Percentiles rank a stretch among this genome's conserved stretches.
These are phyloP conservation scores for Parauchenoglanis ngamensis DNA, from an alignment of 2,797 vertebrate genomes.

Conservation along the genomic window DNA sequence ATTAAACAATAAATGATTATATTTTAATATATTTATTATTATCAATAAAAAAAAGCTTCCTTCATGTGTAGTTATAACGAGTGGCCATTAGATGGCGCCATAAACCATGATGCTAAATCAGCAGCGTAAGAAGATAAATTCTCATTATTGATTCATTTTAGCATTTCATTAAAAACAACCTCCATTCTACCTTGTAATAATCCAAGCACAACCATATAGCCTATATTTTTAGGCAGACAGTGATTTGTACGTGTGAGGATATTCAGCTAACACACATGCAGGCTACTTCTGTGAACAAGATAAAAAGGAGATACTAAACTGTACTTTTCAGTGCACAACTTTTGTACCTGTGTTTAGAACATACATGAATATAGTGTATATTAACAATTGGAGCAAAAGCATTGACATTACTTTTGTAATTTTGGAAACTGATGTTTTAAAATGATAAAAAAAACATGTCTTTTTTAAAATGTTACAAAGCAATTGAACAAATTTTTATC, in stretches of 20 bases:
- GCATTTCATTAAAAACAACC: neutral
- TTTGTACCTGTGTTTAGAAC: neutral
- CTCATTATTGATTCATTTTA: neutral
- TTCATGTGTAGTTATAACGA: conserved; percentile 13
- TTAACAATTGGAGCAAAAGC: neutral
- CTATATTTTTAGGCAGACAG: neutral
- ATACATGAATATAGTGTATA: neutral
- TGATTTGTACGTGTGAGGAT: neutral
- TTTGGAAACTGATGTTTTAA: neutral
- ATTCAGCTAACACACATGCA: neutral
- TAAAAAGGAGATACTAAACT: neutral
- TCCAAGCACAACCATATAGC: neutral
- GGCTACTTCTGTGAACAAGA: neutral
- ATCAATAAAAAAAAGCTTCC: neutral
- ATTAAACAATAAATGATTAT: neutral
- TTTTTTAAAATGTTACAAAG: neutral
- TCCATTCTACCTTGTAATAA: neutral
- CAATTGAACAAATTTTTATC: neutral
- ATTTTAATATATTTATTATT: neutral
- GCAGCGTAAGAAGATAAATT: no score
- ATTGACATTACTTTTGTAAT: neutral
- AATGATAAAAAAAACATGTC: neutral
- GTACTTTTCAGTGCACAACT: neutral
- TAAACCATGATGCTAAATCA: neutral
- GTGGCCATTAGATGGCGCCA: conserved; percentile 48